Percentiles rank a stretch among this genome's conserved stretches.
phyloP scores from a whole-genome alignment of 2,797 vertebrate genomes.

The Lophura swinhoii region DNA sequence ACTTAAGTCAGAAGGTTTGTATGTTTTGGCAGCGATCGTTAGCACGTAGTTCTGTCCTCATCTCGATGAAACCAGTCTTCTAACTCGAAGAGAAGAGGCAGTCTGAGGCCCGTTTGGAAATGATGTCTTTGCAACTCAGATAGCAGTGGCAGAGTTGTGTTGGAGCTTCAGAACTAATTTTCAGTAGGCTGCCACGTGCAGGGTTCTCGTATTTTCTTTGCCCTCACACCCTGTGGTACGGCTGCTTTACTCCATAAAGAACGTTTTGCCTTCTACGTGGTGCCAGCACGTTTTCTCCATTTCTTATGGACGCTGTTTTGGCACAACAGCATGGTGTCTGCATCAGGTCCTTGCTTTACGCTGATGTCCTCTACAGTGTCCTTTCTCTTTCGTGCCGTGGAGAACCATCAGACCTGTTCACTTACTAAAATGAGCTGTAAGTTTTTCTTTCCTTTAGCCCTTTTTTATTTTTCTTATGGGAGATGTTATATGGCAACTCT shows the following conservation, averaged over 20 bases:
- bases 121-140: not conserved
- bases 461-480: not conserved
- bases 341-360: not conserved
- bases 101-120: accelerated
- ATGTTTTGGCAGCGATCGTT: accelerated
- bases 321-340: accelerated
- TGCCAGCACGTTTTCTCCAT: accelerated
- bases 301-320: accelerated
- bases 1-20: accelerated
- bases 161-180: accelerated
- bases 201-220: accelerated
- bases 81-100: accelerated
- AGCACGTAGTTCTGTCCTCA: accelerated
- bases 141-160: not conserved
- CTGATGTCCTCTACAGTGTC: accelerated
- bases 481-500: accelerated
- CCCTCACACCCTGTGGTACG: accelerated
- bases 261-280: accelerated
- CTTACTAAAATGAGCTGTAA: not conserved
- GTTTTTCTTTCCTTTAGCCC: not conserved
- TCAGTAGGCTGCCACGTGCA: accelerated
- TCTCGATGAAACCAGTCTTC: accelerated
- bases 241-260: not conserved
- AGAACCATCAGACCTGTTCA: not conserved
- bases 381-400: not conserved